Conservation (phyloP, 2,113 vertebrate genomes). For the Neodon shergylaensis region DNA sequence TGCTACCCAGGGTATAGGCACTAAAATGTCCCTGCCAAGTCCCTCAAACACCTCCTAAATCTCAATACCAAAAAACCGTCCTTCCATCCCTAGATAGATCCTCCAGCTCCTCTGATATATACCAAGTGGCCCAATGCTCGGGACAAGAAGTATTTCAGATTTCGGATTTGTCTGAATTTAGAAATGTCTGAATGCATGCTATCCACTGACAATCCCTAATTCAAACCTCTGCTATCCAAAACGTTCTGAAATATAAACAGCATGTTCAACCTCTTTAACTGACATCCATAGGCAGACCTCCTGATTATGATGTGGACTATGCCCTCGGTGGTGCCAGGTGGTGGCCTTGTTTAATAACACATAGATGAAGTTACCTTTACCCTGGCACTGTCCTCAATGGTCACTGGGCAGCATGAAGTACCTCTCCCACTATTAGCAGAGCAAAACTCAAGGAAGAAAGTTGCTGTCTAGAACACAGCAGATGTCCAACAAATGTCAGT, state of each 20-base stretch:
- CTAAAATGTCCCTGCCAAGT: not conserved
- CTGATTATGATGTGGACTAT: fast-evolving
- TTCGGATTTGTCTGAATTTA: not conserved
- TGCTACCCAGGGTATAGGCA: not conserved
- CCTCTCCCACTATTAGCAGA: not conserved
- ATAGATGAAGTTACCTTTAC: not conserved
- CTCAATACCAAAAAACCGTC: not conserved
- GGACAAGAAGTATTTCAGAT: not conserved
- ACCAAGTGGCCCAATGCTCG: not conserved
- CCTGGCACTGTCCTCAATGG: not conserved
- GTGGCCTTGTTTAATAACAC: not conserved
- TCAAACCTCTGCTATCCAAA: not conserved
- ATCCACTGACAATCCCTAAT: not conserved
- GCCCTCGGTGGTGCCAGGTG: fast-evolving
- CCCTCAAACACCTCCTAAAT: not conserved
- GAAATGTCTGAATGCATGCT: not conserved
- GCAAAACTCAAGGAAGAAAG: not conserved
- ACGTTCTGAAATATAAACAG: not conserved
- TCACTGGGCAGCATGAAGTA: not conserved
- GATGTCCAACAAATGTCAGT: not conserved
- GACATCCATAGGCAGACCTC: not conserved
- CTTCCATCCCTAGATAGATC: not conserved
- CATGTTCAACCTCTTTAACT: not conserved
- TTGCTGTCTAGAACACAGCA: not conserved
- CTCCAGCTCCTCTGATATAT: not conserved